Evolutionary conservation across 1,140 invertebrate species (phyloP).

Genomic region (Drosophila guanche): DNA sequence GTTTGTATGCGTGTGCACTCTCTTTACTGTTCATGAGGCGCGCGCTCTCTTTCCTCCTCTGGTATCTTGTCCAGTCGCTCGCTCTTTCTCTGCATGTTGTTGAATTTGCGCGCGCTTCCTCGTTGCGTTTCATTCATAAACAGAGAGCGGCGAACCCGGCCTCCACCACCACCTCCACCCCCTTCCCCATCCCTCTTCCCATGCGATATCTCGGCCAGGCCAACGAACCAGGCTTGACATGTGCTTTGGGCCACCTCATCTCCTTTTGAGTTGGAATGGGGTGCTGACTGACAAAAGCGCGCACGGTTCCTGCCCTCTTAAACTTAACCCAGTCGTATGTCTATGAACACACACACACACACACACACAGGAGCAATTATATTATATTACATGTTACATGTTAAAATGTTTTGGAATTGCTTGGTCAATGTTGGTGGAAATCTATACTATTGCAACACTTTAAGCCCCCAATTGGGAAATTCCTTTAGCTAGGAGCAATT

Average conservation of each 20-base stretch:
- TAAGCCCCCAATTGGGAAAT: too few species aligned
- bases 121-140: slow-evolving; percentile 81
- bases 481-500: too few species aligned
- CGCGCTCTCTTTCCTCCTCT: slow-evolving; percentile 30
- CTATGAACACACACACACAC: slow-evolving; percentile 10
- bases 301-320: slow-evolving; percentile 27
- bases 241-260: slow-evolving; percentile 33
- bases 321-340: slow-evolving; percentile 32
- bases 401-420: too few species aligned
- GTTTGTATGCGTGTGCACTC: slow-evolving; percentile 4
- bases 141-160: slow-evolving; percentile 61
- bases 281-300: slow-evolving; percentile 26
- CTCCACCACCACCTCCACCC: too few species aligned
- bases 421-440: too few species aligned
- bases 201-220: slow-evolving; percentile 70
- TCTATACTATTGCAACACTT: too few species aligned
- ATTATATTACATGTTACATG: too few species aligned
- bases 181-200: neutral
- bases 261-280: slow-evolving; percentile 5
- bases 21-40: slow-evolving; percentile 19
- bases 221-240: slow-evolving; percentile 74
- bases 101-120: slow-evolving; percentile 65
- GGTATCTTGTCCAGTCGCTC: neutral
- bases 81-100: slow-evolving; percentile 8
- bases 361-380: neutral